Evolutionary conservation across 1,140 invertebrate species (phyloP).

Genomic region (Cepaea nemoralis): DNA sequence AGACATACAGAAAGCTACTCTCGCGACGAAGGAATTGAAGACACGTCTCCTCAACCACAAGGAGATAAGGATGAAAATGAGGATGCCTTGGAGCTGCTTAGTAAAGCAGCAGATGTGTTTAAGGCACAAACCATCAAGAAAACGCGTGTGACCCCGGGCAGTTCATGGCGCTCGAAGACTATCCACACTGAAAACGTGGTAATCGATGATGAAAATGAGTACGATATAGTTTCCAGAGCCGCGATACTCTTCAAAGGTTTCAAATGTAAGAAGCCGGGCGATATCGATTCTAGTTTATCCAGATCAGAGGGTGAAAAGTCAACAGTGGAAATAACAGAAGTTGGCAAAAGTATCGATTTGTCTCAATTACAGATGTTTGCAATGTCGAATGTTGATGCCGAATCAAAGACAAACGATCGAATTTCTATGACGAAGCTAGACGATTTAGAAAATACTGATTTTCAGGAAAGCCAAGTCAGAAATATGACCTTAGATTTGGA

Average conservation of each 20-base stretch:
- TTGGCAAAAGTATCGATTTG: neutral
- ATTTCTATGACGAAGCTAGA: neutral
- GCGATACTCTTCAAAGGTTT: constrained; percentile 31
- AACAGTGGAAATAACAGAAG: neutral
- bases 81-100: constrained; percentile 18
- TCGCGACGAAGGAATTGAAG: neutral
- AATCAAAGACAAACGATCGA: neutral
- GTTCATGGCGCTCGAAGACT: constrained; percentile 20
- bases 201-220: neutral
- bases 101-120: constrained; percentile 36
- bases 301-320: neutral
- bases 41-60: neutral
- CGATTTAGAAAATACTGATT: neutral
- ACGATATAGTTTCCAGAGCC: constrained; percentile 21
- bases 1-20: neutral
- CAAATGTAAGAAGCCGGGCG: constrained; percentile 8
- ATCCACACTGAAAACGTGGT: neutral
- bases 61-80: neutral
- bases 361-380: neutral
- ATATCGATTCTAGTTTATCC: constrained; percentile 7
- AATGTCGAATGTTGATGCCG: neutral
- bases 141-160: neutral
- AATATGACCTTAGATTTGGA: neutral
- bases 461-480: neutral
- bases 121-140: constrained; percentile 28